Percentiles rank a stretch among this genome's conserved stretches.
These are phyloP conservation scores for Drosophila quadrilineata DNA, from an alignment of 1,140 invertebrate genomes.

Conservation along the genomic window DNA sequence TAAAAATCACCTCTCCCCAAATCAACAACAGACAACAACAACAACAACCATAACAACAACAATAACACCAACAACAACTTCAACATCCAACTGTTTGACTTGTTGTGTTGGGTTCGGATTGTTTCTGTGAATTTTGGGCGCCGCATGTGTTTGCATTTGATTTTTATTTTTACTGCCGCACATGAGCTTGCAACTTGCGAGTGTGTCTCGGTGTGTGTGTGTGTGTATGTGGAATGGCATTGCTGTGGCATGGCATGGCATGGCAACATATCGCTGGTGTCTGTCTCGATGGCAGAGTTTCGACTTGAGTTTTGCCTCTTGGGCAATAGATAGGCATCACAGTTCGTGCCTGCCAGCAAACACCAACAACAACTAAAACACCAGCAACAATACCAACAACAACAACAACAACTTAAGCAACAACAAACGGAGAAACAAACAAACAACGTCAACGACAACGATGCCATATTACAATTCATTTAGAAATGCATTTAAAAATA, in stretches of 20 bases:
- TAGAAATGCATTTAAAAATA: slow-evolving; percentile 79
- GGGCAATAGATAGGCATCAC: slow-evolving; percentile 68
- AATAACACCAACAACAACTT: neutral
- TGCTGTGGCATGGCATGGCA: too few species aligned
- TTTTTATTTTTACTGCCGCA: slow-evolving; percentile 71
- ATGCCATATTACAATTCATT: slow-evolving; percentile 74
- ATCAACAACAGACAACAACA: too few species aligned
- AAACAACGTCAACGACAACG: slow-evolving; percentile 4
- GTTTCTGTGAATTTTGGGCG: slow-evolving; percentile 44
- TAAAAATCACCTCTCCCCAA: slow-evolving; percentile 65
- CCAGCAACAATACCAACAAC: neutral
- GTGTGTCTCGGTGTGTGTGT: too few species aligned
- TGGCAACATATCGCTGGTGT: neutral
- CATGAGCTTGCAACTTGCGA: slow-evolving; percentile 63
- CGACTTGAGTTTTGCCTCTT: slow-evolving; percentile 7
- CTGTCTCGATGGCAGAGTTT: slow-evolving; percentile 23
- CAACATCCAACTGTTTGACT: slow-evolving; percentile 32
- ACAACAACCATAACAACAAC: neutral
- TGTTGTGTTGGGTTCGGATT: slow-evolving; percentile 31
- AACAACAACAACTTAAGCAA: neutral
- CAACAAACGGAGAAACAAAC: neutral
- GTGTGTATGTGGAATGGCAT: too few species aligned
- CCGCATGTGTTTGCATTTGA: slow-evolving; percentile 72
- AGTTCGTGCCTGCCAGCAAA: slow-evolving; percentile 53
- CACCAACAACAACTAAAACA: slow-evolving; percentile 24